Conservation (phyloP, 2,888 invertebrate species). For the Lordiphosa fenestrarum region DNA sequence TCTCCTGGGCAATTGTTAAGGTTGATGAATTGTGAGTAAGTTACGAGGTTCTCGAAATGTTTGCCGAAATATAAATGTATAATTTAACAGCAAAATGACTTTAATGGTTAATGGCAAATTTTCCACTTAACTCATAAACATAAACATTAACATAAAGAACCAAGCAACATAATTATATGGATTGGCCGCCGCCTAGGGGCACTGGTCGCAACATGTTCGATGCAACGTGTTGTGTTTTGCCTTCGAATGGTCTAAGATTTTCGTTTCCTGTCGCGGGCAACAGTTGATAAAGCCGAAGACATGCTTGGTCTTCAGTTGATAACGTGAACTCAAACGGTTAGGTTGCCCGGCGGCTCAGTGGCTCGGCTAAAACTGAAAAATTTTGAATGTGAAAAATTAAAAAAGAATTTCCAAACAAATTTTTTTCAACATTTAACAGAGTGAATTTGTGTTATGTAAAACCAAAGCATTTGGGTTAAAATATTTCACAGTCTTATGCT, state of each 20-base stretch:
- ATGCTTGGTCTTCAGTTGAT: constrained; percentile 59
- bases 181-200: constrained; percentile 2
- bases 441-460: too few species aligned
- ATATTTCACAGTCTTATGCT: too few species aligned
- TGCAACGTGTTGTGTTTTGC: constrained; percentile 68
- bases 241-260: constrained; percentile 19
- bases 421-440: neutral
- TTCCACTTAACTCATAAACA: constrained; percentile 32
- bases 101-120: constrained; percentile 16
- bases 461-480: too few species aligned
- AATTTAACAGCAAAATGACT: constrained; percentile 7
- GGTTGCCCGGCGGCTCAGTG: constrained; percentile 30
- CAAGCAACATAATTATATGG: constrained; percentile 1
- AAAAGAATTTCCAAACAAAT: too few species aligned
- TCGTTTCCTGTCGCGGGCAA: constrained; percentile 20
- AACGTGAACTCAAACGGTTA: constrained; percentile 54
- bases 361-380: neutral
- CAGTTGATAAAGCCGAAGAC: constrained; percentile 44
- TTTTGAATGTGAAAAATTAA: neutral
- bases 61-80: constrained; percentile 1
- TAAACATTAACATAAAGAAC: constrained; percentile 21
- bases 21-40: too few species aligned
- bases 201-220: constrained; percentile 48
- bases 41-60: too few species aligned
- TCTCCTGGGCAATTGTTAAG: too few species aligned